Evolutionary conservation across 2,888 invertebrate species (phyloP), one percentile per base, ranked within the genome.

Genomic region (Herminia tarsipennalis): DNA sequence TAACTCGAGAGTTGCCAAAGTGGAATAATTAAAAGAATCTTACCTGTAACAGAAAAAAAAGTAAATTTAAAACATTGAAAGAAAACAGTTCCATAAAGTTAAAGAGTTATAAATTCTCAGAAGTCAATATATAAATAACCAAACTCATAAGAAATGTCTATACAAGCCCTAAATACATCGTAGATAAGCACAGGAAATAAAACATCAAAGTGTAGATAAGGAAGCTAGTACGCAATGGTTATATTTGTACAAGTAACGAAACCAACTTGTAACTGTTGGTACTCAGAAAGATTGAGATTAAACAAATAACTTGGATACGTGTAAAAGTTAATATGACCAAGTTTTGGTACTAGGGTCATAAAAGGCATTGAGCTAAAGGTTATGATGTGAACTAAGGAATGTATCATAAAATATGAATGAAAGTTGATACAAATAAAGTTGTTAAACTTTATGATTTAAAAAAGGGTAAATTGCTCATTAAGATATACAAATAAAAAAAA

Each of bases 121-220:
- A 10, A 14, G 9, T n/a, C n/a, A 14, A 6, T 16, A n/a, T 10
- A 34, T 24, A 16, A 39, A 54, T 27, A 37, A 21, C 35, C 2
- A 14, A 28, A 34, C 17, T 24, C 36, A 46, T 43, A 44, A 44
- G n/a, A 64, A 63, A 53, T 54, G 68, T 67, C 63, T 44, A 67
- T 64, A 73, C 70, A 69, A 70, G 75, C 66, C 71, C 73, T 64
- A 72, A 72, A 73, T 65, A 58, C 46, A 55, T 55, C 61, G 56
- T 42, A 78, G 82, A 86, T 85, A 84, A 83, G 78, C 74, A 66
- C 78, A 81, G 86, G 85, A 85, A 88, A 87, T 86, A 84, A 83
- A 86, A 86, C 83, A 76, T 88, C 86, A 83, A 84, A 85, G 79
- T 75, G 60, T 35, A 73, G 80, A 81, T 83, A 81, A 82, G 70